Evolutionary conservation across 2,113 vertebrate genomes (phyloP).

Genomic region (Azemiops feae): DNA sequence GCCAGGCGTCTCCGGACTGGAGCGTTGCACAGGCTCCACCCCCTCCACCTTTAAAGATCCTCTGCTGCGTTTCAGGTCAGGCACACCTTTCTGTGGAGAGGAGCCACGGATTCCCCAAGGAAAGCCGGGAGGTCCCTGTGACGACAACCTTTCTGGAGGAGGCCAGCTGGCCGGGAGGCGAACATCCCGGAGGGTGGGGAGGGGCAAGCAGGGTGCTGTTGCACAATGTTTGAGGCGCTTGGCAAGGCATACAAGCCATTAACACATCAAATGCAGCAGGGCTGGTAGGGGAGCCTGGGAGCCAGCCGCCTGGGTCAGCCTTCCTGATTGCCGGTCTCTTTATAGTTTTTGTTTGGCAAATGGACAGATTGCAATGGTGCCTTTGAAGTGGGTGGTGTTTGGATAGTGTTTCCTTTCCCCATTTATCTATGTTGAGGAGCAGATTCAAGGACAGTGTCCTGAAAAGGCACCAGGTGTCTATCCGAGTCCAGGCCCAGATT

Average conservation of each 20-base stretch:
- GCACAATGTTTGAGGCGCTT: constrained; percentile 47
- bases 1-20: not conserved
- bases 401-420: constrained; percentile 74
- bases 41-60: too few species aligned
- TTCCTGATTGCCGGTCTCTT: constrained; percentile 62
- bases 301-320: constrained; percentile 62
- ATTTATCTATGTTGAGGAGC: constrained; percentile 66
- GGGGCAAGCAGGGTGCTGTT: constrained; percentile 38
- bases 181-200: not conserved
- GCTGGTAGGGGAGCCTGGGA: constrained; percentile 60
- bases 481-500: not conserved
- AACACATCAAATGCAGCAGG: constrained; percentile 62
- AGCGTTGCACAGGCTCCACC: not conserved
- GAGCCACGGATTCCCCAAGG: not conserved
- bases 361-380: constrained; percentile 63
- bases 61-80: not conserved
- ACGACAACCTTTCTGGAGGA: not conserved
- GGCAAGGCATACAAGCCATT: constrained; percentile 42
- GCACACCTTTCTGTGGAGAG: not conserved
- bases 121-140: not conserved
- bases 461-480: not conserved
- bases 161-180: not conserved
- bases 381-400: constrained; percentile 74
- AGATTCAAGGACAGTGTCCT: not conserved
- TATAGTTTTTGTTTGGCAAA: constrained; percentile 66